These are phyloP conservation scores for Chloroclystis v-ata DNA, from an alignment of 2,888 invertebrate species.

Conservation along the genomic window DNA sequence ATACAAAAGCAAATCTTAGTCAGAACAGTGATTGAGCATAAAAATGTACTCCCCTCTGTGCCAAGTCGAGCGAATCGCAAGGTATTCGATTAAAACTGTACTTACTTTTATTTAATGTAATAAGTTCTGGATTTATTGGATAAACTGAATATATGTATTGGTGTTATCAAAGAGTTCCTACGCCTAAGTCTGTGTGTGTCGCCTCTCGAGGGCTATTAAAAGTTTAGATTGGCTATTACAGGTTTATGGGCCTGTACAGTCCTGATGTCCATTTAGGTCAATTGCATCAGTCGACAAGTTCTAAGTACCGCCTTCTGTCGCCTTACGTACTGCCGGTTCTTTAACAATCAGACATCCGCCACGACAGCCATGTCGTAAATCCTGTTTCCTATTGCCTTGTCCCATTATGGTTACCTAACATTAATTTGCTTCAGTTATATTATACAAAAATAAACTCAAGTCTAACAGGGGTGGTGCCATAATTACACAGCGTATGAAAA, in stretches of 20 bases:
- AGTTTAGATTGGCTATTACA: slow-evolving; percentile 42
- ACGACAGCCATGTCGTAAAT: slow-evolving; percentile 10
- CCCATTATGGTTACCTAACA: not conserved
- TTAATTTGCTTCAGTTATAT: not conserved
- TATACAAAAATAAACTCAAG: not conserved
- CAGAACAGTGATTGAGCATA: slow-evolving; percentile 15
- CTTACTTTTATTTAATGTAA: slow-evolving; percentile 2
- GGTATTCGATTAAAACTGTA: slow-evolving; percentile 3
- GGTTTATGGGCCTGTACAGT: slow-evolving; percentile 42
- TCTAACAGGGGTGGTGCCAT: no score
- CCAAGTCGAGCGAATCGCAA: slow-evolving; percentile 18
- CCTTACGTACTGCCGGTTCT: slow-evolving; percentile 10
- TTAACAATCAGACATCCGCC: slow-evolving; percentile 20
- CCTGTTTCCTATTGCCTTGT: slow-evolving; percentile 11
- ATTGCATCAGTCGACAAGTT: slow-evolving; percentile 50
- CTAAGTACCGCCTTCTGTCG: slow-evolving; percentile 39
- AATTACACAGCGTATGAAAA: no score
- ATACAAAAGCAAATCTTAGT: slow-evolving; percentile 15
- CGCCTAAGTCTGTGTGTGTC: slow-evolving; percentile 17
- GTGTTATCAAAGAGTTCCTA: slow-evolving; percentile 21
- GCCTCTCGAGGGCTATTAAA: slow-evolving; percentile 34
- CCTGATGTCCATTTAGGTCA: slow-evolving; percentile 52
- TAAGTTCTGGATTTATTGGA: not conserved
- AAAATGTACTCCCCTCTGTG: slow-evolving; percentile 13
- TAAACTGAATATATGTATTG: slow-evolving; percentile 4